phyloP scores from a whole-genome alignment of 92 coral and sea anemone species.

The Actinernus sp. region DNA sequence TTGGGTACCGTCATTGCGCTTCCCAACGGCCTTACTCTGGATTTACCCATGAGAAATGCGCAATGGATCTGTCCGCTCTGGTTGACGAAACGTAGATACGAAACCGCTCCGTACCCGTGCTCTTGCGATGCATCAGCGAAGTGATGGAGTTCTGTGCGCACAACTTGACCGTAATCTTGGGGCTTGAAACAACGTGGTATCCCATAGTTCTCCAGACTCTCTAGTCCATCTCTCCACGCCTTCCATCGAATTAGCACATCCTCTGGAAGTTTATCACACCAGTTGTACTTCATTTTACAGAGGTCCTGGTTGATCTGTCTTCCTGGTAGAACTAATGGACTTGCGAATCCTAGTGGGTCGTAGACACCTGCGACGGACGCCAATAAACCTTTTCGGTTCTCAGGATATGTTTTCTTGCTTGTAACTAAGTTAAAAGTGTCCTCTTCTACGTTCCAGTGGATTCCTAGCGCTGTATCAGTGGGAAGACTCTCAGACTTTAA shows the following conservation, averaged over 20 bases:
- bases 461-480: conserved; percentile 61
- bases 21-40: conserved; percentile 59
- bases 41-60: conserved; percentile 57
- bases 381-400: conserved; percentile 64
- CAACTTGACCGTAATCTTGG: conserved; percentile 39
- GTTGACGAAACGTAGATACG: conserved; percentile 57
- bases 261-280: conserved; percentile 55
- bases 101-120: conserved; percentile 78
- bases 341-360: too few relatives aligned
- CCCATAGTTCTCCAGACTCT: conserved; percentile 13
- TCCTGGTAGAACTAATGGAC: conserved; percentile 44
- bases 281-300: conserved; percentile 57
- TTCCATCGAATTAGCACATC: conserved; percentile 37
- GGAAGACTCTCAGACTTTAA: conserved; percentile 45
- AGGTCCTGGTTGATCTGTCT: conserved; percentile 75
- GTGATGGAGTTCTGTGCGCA: conserved; percentile 42
- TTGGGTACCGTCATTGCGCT: conserved; percentile 60
- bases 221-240: conserved; percentile 49
- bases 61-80: conserved; percentile 49
- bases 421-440: conserved; percentile 41
- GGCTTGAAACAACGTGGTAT: conserved; percentile 69
- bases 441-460: conserved; percentile 57
- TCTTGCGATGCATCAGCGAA: conserved; percentile 68
- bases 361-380: conserved; percentile 67
- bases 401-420: conserved; percentile 36